Base-by-base conservation (phyloP, 2,888 invertebrate species). In the Lasius fuliginosus region DNA sequence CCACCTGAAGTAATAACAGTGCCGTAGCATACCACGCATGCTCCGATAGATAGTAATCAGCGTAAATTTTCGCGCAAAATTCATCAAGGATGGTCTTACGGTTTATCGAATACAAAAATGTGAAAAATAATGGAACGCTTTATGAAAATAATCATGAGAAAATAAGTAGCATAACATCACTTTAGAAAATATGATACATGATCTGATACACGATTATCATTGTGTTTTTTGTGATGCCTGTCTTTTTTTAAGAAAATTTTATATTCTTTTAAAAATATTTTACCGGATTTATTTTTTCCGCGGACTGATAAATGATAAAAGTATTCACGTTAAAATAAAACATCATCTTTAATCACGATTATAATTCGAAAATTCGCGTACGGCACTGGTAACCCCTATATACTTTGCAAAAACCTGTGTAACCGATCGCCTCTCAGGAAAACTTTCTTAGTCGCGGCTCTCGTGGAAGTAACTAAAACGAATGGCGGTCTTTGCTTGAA, bases 1-100 rank as follows among this genome's bases (percentile, higher is more conserved):
- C 89, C 69, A 82, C 74, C 85, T 82, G 82, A 81, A 69, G 82
- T 56, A 69, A 69, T 71, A 62, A 83, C 75, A 64, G 64, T 27
- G 46, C 30, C 60, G 79, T 82, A 46, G 75, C 36, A 36, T 36
- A 5, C 33, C 62, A 58, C 58, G 53, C 56, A 71, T 46, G 42
- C 42, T 36, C 5, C 36, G 36, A 36, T 36, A 36, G 36, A 36
- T 5, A 33, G 30, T 77, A 56, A 53, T 77, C 36, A 18, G 27
- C 58, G 30, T 42, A 53, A 53, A 27, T 75, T 64, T 42, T 75
- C 75, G 75, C 49, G 64, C 23, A 56, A 64, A 73, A 49, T 64
- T 62, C 49, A 62, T 56, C 62, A 36, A 62, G 15, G 8, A 53
- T n/a, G n/a, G 6, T 53, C 53, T n/a, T n/a, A 56, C 23, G 8